phyloP scores from a whole-genome alignment of 2,113 vertebrate genomes.

The Entomyzon cyanotis region DNA sequence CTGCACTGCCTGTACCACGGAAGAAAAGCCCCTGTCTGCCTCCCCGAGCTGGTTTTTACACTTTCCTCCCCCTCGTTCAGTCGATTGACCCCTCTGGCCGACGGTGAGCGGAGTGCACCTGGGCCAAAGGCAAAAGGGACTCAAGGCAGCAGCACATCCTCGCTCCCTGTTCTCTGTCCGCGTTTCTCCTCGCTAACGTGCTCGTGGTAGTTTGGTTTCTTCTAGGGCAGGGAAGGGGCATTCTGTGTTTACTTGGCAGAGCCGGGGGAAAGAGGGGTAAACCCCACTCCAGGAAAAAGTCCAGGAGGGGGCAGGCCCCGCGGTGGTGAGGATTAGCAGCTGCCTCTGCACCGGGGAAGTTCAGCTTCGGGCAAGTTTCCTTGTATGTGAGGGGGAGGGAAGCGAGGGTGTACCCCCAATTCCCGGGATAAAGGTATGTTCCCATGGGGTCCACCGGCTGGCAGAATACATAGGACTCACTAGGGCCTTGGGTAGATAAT shows the following conservation, averaged over 20 bases:
- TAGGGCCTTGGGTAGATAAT: slow-evolving; percentile 27
- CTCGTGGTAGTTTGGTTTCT: background rate
- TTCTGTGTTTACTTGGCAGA: background rate
- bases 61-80: rapidly evolving
- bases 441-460: background rate
- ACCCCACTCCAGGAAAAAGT: background rate
- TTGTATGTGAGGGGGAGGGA: background rate
- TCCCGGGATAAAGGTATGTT: background rate
- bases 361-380: background rate
- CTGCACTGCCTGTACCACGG: background rate
- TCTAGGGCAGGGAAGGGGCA: too few species aligned
- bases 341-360: background rate
- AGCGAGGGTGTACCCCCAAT: background rate
- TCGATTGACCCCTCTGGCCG: rapidly evolving
- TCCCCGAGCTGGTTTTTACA: background rate
- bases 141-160: background rate
- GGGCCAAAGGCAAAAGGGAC: background rate
- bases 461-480: background rate
- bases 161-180: rapidly evolving
- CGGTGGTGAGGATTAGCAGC: background rate
- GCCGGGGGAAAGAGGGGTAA: background rate
- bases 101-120: background rate
- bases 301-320: background rate
- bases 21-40: background rate
- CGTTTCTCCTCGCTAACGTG: rapidly evolving